phyloP scores from a whole-genome alignment of 2,113 vertebrate species.

The Hippoglossus stenolepis region DNA sequence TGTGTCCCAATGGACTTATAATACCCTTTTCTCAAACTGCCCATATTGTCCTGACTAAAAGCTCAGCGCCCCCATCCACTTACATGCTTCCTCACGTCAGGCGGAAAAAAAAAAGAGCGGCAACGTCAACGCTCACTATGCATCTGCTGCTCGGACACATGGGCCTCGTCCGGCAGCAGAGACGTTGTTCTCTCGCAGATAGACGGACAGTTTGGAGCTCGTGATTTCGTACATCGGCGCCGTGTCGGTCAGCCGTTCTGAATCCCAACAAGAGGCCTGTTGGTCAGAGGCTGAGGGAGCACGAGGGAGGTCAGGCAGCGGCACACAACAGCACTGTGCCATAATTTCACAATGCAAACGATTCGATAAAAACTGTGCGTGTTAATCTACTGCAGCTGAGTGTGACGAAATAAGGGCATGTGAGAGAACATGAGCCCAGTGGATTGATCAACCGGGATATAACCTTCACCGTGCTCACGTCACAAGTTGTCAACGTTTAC shows the following conservation, averaged over 20 bases:
- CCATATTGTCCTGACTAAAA: slow-evolving; percentile 45
- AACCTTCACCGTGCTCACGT: not conserved
- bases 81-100: slow-evolving; percentile 1
- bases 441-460: not conserved
- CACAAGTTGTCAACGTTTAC: too few relatives aligned
- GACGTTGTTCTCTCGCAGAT: not conserved
- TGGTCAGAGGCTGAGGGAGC: not conserved
- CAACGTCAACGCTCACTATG: not conserved
- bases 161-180: not conserved
- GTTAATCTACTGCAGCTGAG: slow-evolving; percentile 55
- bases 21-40: slow-evolving; percentile 55
- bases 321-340: slow-evolving; percentile 9
- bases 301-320: not conserved
- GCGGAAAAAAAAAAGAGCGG: not conserved
- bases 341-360: slow-evolving; percentile 39
- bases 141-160: slow-evolving; percentile 10
- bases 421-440: not conserved
- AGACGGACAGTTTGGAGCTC: not conserved
- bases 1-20: slow-evolving; percentile 59
- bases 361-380: slow-evolving; percentile 39
- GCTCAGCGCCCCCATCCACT: not conserved
- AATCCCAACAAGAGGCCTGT: slow-evolving; percentile 3
- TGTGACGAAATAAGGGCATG: slow-evolving; percentile 27
- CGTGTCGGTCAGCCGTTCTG: slow-evolving; percentile 6
- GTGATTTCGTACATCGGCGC: not conserved